These are phyloP conservation scores for Gnathonemus longibarbis DNA, from an alignment of 2,113 vertebrate genomes.

Conservation along the genomic window DNA sequence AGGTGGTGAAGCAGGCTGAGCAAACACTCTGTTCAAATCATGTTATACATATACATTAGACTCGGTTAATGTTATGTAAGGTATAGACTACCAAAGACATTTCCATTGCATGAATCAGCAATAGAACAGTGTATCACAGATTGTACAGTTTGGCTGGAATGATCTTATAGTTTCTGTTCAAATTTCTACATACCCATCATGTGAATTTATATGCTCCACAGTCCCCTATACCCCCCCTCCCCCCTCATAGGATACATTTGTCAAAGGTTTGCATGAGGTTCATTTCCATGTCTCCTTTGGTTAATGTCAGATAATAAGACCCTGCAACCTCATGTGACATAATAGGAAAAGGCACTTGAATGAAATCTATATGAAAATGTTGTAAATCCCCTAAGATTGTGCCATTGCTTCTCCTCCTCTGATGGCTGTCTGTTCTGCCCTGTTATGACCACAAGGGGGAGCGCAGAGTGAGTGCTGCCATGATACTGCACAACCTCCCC, in stretches of 20 bases:
- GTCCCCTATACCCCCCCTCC: background rate
- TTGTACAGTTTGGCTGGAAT: background rate
- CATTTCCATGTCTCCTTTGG: background rate
- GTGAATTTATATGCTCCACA: background rate
- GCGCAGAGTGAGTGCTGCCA: background rate
- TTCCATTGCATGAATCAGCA: background rate
- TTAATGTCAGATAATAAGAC: background rate
- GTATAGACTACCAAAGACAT: background rate
- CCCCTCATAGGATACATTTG: background rate
- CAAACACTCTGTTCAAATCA: background rate
- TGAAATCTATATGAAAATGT: background rate
- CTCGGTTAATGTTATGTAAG: background rate
- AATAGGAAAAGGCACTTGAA: background rate
- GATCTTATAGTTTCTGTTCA: background rate
- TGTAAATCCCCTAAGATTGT: background rate
- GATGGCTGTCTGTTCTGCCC: background rate
- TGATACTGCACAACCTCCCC: background rate
- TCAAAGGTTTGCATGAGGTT: background rate
- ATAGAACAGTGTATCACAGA: background rate
- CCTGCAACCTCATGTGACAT: background rate
- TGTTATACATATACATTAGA: slow-evolving; percentile 8
- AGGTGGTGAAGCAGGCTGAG: background rate
- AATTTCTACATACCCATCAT: background rate
- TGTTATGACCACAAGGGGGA: slow-evolving; percentile 10
- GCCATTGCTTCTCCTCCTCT: background rate